These are phyloP conservation scores for Vanacampus margaritifer DNA, from an alignment of 2,113 vertebrate genomes.

Conservation along the genomic window DNA sequence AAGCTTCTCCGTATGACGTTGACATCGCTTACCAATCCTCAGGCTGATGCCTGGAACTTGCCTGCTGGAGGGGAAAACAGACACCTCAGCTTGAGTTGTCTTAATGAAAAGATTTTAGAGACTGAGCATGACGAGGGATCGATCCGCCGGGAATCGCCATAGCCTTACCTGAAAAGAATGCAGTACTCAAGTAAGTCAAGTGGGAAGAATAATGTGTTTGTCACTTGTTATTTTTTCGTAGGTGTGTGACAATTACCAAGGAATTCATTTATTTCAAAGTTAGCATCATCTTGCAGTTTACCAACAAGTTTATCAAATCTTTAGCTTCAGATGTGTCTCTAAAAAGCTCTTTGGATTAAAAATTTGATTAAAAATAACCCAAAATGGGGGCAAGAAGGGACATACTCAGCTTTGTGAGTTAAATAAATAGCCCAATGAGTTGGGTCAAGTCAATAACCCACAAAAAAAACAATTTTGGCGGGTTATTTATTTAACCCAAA, in stretches of 20 bases:
- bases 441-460: no score
- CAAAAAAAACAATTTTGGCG: no score
- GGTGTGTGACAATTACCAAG: not conserved
- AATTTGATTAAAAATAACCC: no score
- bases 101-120: constrained; percentile 4
- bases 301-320: no score
- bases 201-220: not conserved
- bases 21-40: not conserved
- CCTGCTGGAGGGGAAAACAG: not conserved
- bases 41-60: not conserved
- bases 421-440: no score
- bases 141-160: not conserved
- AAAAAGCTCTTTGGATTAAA: no score
- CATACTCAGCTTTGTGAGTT: no score
- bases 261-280: not conserved
- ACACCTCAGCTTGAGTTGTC: not conserved
- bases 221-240: not conserved
- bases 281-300: not conserved
- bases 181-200: not conserved
- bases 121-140: not conserved
- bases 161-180: not conserved
- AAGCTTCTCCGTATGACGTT: not conserved
- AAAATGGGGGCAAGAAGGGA: no score
- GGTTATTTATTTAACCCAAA: no score
- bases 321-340: not conserved